Evolutionary conservation across 1,140 invertebrate species (phyloP), one percentile per base, ranked within the genome.

Genomic region (Zaprionus davidi): DNA sequence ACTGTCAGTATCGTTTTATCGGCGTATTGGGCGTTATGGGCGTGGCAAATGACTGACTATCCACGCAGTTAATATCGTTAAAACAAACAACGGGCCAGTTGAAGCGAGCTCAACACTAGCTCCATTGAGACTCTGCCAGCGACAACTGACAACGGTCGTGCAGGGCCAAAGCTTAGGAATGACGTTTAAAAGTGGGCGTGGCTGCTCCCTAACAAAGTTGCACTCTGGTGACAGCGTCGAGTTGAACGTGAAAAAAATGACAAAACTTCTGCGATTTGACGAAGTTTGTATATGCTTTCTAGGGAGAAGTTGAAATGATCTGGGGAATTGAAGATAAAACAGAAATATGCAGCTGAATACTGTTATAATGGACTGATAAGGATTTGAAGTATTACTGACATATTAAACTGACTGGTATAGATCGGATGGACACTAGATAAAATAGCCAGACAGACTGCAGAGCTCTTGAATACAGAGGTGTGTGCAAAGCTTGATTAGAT

Each of bases 41-140:
- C 63, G 60, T 79, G 79, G 60, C 66, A 51, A 41, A 58, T 70
- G 66, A 44, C 20, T 49, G 67, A 63, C 64, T 57, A 63, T 69
- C 71, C 73, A 22, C 53, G 31, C 73, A 62, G 66, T 84, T 81
- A 72, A 84, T 74, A 71, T 63, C 64, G 63, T 84, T 78, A 84
- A 84, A 79, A 58, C 66, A 65, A 74, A 71, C 73, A 78, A 78
- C 62, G 46, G 72, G 41, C 57, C 68, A 71, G 38, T 68, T 77
- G 65, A 63, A 57, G 71, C 46, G 44, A 36, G 73, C 55, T 58
- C 34, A 71, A 57, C 56, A 51, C 56, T 6, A 17, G 63, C 75
- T 73, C 38, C 71, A 64, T 3, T 3, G 71, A 56, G 59, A 74
- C 62, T 28, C 51, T 24, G 55, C 44, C n/a, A 38, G 36, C 26